These are phyloP conservation scores for Phyllotreta striolata DNA, from an alignment of 2,888 invertebrate species.

Conservation along the genomic window DNA sequence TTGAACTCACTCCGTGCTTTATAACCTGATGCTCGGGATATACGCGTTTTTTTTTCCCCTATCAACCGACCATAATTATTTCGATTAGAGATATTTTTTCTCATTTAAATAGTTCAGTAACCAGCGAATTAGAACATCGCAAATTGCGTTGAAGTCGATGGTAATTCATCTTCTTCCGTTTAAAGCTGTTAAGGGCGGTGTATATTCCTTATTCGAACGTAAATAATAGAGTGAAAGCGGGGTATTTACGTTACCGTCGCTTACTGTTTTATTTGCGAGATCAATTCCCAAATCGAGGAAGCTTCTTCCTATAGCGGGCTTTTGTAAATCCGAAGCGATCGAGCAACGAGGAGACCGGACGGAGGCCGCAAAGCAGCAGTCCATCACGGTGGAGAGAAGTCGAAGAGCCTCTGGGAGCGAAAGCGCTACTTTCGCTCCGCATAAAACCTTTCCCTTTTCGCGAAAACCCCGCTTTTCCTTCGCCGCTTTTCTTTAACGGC, in stretches of 20 bases:
- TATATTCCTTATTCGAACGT: not conserved
- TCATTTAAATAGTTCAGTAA: too few species aligned
- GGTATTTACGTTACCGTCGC: not conserved
- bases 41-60: conserved; percentile 2
- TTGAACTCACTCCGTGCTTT: conserved; percentile 16
- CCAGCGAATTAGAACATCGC: too few species aligned
- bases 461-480: too few species aligned
- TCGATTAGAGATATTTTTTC: too few species aligned
- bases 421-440: conserved; percentile 50
- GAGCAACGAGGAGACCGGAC: conserved; percentile 49
- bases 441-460: conserved; percentile 10
- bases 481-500: too few species aligned
- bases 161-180: too few species aligned
- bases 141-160: too few species aligned
- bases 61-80: not conserved
- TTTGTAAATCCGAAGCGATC: conserved; percentile 56
- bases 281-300: conserved; percentile 57
- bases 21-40: not conserved
- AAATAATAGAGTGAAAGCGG: not conserved
- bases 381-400: conserved; percentile 49
- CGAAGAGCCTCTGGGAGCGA: conserved; percentile 47
- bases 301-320: conserved; percentile 50
- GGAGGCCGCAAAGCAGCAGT: conserved; percentile 53
- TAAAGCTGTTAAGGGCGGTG: too few species aligned
- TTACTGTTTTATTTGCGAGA: conserved; percentile 31